A percentile compares a stretch with the other conserved stretches of the same genome.
Conservation (phyloP, 2,888 invertebrate genomes). For the Eledona agricola region DNA sequence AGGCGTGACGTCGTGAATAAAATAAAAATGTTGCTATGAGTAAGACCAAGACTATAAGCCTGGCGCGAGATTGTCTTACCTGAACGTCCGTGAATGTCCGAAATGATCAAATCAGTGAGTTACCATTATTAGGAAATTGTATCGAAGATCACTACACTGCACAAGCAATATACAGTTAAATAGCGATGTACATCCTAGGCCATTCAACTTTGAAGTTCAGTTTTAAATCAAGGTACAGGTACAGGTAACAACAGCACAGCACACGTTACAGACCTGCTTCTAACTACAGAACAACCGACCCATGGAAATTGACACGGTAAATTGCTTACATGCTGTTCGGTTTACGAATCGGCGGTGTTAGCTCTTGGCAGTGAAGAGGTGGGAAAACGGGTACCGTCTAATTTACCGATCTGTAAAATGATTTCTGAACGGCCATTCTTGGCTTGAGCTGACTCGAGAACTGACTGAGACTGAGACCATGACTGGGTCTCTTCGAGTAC, state of each 20-base stretch:
- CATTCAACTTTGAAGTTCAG: slow-evolving; percentile 53
- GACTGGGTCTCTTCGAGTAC: slow-evolving; percentile 9
- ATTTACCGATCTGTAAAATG: slow-evolving; percentile 31
- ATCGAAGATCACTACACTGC: slow-evolving; percentile 32
- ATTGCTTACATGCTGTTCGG: slow-evolving; percentile 38
- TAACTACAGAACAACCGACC: slow-evolving; percentile 37
- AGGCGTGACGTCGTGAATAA: too few species aligned
- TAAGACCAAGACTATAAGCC: too few species aligned
- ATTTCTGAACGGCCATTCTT: slow-evolving; percentile 19
- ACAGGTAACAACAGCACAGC: slow-evolving; percentile 33
- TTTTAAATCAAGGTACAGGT: slow-evolving; percentile 38
- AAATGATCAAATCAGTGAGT: slow-evolving; percentile 14
- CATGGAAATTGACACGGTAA: slow-evolving; percentile 41
- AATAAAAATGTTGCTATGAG: too few species aligned
- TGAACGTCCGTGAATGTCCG: slow-evolving; percentile 10
- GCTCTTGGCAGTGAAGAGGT: slow-evolving; percentile 31
- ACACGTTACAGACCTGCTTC: slow-evolving; percentile 34
- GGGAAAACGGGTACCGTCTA: slow-evolving; percentile 33
- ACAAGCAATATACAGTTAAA: slow-evolving; percentile 39
- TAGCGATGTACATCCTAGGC: slow-evolving; percentile 45
- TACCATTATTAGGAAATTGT: slow-evolving; percentile 28
- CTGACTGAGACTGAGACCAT: slow-evolving; percentile 2
- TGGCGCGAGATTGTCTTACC: slow-evolving; percentile 19
- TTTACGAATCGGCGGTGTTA: slow-evolving; percentile 33
- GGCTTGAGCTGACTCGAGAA: slow-evolving; percentile 2